These are phyloP conservation scores for Macquaria ambigua DNA, from an alignment of 2,113 vertebrate genomes.

Conservation along the genomic window DNA sequence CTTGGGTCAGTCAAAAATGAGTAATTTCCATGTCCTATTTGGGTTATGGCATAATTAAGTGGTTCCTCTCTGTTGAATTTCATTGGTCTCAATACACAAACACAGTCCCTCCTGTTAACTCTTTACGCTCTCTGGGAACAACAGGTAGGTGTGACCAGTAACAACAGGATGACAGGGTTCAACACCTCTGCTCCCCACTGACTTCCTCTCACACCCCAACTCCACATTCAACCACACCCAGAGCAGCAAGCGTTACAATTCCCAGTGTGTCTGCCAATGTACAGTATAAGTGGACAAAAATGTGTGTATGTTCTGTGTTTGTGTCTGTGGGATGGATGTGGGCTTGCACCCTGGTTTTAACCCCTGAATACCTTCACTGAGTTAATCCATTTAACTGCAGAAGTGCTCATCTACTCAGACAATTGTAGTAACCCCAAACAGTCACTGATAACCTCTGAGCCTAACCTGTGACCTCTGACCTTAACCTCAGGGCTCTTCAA, in stretches of 20 bases:
- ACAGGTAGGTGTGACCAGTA: conserved; percentile 82
- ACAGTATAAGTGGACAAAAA: neutral
- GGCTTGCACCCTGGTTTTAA: conserved; percentile 43
- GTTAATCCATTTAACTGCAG: conserved; percentile 58
- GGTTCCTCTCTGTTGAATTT: conserved; percentile 40
- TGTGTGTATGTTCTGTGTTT: conserved; percentile 23
- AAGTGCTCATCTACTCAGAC: conserved; percentile 53
- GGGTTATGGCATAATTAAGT: conserved; percentile 39
- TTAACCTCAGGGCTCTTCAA: conserved; percentile 71
- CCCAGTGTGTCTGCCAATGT: conserved; percentile 20
- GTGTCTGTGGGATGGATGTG: conserved; percentile 8
- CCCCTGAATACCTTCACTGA: conserved; percentile 54
- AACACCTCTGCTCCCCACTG: conserved; percentile 78
- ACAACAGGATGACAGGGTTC: conserved; percentile 83
- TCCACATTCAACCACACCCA: conserved; percentile 70
- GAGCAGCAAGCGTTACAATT: conserved; percentile 34
- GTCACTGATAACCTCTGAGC: conserved; percentile 71
- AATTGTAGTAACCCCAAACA: conserved; percentile 70
- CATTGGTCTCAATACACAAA: conserved; percentile 45
- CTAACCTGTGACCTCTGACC: conserved; percentile 72
- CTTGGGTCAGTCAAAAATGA: conserved; percentile 1
- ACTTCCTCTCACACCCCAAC: conserved; percentile 79
- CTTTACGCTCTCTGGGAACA: conserved; percentile 60
- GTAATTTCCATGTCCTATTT: conserved; percentile 35
- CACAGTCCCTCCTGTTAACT: conserved; percentile 53